Base-by-base conservation (phyloP, 2,797 vertebrate genomes). In the Eulemur mongoz region DNA sequence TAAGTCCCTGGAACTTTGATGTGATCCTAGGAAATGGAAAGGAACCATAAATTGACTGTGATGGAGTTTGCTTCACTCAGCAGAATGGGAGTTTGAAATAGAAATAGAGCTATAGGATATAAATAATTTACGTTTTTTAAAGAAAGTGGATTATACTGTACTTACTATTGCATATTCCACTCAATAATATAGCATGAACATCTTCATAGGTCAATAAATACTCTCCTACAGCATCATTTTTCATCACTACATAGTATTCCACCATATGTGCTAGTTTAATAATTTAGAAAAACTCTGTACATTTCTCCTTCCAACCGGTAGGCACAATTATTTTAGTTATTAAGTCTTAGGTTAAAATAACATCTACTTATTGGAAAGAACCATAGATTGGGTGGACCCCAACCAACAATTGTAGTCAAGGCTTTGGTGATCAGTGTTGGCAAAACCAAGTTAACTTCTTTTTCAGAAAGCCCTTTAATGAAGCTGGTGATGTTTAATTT, bases 361-460 rank as follows among this genome's bases (percentile, higher is more conserved):
- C 0, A 70, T 35, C 38, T 59, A 59, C 65, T 69, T 63, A 38
- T 59, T 83, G 82, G 45, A 88, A 95, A 90, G 67, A 86, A 48
- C 4, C 20, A 79, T 93, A 45, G 12, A 70, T 59, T 32, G 18
- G 3, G 3, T 65, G 50, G 70, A 83, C 57, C 40, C 7, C 14
- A 87, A 10, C 11, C 27, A 80, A 79, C 2, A 43, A 32, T 5
- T 90, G 1, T 15, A 94, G 43, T 95, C 54, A 88, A 82, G 35
- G 30, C 79, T 75, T 78, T 93, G 67, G 61, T 94, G 90, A 50
- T 18, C 23, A 63, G 70, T 91, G 65, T 22, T 89, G 75, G 32
- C 45, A 84, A 94, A 95, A 83, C 25, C 45, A 86, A 65, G 40
- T 61, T 61, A 91, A 65, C 52, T 30, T n/a, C 73, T 94, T 92